Percentiles rank a stretch among this genome's conserved stretches.
Conservation (phyloP, 2,113 vertebrate species). For the Erythrolamprus reginae region DNA sequence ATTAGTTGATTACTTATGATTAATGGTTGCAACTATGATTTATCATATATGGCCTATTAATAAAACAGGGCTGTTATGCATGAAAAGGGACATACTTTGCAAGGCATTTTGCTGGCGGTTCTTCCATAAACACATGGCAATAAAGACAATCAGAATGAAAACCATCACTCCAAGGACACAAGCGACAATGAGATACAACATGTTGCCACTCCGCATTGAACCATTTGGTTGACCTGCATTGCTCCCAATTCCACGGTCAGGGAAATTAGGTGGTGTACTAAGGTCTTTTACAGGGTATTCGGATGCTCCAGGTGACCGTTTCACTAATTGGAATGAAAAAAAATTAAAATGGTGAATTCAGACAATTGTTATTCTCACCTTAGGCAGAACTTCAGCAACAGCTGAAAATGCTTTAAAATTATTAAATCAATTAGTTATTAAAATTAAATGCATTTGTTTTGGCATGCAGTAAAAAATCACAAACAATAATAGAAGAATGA, state of each 20-base stretch:
- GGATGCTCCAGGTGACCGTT: constrained; percentile 73
- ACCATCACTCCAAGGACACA: constrained; percentile 90
- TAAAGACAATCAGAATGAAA: constrained; percentile 89
- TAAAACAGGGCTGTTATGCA: not conserved
- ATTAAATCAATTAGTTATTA: not conserved
- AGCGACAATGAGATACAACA: constrained; percentile 90
- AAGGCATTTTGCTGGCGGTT: constrained; percentile 86
- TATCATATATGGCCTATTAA: not conserved
- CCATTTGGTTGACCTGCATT: constrained; percentile 34
- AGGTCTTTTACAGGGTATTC: constrained; percentile 77
- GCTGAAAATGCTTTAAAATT: not conserved
- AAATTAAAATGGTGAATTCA: not conserved
- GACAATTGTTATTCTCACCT: not conserved
- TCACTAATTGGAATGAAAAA: constrained; percentile 53
- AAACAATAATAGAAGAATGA: not conserved
- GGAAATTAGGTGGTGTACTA: constrained; percentile 70
- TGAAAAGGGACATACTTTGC: constrained; percentile 79
- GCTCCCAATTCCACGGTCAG: constrained; percentile 28
- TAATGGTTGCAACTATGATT: not conserved
- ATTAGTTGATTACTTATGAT: not conserved
- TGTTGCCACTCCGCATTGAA: constrained; percentile 70
- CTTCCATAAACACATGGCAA: constrained; percentile 94
- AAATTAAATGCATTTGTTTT: constrained; percentile 16
- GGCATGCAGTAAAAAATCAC: not conserved
- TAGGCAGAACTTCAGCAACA: not conserved